Percentiles rank a stretch among this genome's conserved stretches.
These are phyloP conservation scores for Trichogramma pretiosum DNA, from an alignment of 1,140 invertebrate species.

Conservation along the genomic window DNA sequence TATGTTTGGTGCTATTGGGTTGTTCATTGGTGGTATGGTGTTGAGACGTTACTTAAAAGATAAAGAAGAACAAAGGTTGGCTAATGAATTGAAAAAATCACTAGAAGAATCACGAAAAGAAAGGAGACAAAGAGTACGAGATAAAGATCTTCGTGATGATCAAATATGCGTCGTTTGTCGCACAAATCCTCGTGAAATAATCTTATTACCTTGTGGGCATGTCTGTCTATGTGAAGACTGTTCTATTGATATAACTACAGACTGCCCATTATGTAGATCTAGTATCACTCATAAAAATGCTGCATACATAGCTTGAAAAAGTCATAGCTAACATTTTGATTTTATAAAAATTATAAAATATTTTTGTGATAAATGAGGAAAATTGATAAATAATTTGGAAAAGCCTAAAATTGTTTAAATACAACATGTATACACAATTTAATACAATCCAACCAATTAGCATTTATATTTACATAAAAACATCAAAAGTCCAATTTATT, in stretches of 20 bases:
- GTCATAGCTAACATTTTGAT: neutral
- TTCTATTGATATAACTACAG: constrained; percentile 54
- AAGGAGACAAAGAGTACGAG: constrained; percentile 53
- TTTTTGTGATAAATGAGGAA: constrained; percentile 13
- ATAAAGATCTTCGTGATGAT: constrained; percentile 53
- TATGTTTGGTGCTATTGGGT: constrained; percentile 58
- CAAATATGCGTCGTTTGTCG: constrained; percentile 70
- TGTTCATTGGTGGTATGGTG: constrained; percentile 55
- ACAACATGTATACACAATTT: constrained; percentile 4
- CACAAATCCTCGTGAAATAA: constrained; percentile 69
- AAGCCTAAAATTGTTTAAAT: constrained; percentile 6
- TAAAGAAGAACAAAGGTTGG: constrained; percentile 46
- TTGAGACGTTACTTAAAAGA: constrained; percentile 53
- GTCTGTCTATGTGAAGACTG: constrained; percentile 78
- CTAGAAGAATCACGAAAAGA: constrained; percentile 55
- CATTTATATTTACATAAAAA: constrained; percentile 7
- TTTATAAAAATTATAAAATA: constrained; percentile 11
- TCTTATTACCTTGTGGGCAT: constrained; percentile 73
- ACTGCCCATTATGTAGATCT: constrained; percentile 66
- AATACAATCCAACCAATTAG: constrained; percentile 1
- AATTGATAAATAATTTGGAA: constrained; percentile 9
- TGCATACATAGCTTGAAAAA: constrained; percentile 53
- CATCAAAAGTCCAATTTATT: constrained; percentile 19
- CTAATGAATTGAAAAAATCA: constrained; percentile 49
- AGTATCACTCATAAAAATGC: constrained; percentile 55